Conservation (phyloP, 2,888 invertebrate genomes). For the Camponotus fellah region DNA sequence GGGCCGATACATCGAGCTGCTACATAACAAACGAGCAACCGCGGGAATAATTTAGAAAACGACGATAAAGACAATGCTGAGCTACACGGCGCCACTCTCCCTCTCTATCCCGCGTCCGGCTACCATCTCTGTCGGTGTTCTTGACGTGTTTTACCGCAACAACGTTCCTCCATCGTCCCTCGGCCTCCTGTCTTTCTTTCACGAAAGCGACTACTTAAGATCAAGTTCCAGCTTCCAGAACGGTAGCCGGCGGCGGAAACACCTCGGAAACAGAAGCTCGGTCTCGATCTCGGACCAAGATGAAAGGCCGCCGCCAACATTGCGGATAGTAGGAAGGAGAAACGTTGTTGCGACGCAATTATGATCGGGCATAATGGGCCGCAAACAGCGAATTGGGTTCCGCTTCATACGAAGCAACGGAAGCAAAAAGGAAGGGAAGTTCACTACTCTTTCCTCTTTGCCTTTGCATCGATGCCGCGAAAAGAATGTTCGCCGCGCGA, state of each 20-base stretch:
- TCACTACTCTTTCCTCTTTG: conserved; percentile 25
- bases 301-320: conserved; percentile 80
- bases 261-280: conserved; percentile 84
- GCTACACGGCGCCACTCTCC: conserved; percentile 54
- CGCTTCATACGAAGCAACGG: conserved; percentile 71
- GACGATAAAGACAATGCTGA: conserved; percentile 49
- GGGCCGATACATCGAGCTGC: background rate
- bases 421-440: conserved; percentile 48
- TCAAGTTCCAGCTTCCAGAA: conserved; percentile 82
- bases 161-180: conserved; percentile 25
- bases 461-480: background rate
- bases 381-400: conserved; percentile 78
- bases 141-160: conserved; percentile 54
- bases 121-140: conserved; percentile 23
- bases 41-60: conserved; percentile 65
- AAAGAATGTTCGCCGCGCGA: conserved; percentile 12
- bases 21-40: conserved; percentile 42
- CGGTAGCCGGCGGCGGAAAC: conserved; percentile 83
- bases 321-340: conserved; percentile 73
- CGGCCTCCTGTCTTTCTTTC: conserved; percentile 67
- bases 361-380: conserved; percentile 82
- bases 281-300: conserved; percentile 76
- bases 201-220: conserved; percentile 79
- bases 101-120: conserved; percentile 25
- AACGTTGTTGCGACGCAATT: conserved; percentile 80